Percentiles rank a stretch among this genome's conserved stretches.
phyloP scores from a whole-genome alignment of 2,113 vertebrate genomes.

The Callaeas wilsoni region DNA sequence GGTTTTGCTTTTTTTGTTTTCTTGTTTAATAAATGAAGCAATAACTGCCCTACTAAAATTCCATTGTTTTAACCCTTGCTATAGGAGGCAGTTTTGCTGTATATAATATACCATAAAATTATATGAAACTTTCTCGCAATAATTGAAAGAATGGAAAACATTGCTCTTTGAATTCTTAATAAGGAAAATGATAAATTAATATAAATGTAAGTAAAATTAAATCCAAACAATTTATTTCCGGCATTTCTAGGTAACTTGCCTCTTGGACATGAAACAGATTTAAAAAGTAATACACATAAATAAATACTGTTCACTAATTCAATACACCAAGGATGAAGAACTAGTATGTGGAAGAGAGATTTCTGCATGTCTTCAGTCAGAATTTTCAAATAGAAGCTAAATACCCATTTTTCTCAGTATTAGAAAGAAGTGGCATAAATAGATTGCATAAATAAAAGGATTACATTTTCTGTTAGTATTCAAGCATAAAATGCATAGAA shows the following conservation, averaged over 20 bases:
- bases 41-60: not conserved
- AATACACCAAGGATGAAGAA: not conserved
- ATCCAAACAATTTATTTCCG: not conserved
- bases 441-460: not conserved
- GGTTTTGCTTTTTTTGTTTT: not conserved
- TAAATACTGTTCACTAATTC: not conserved
- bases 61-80: not conserved
- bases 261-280: not conserved
- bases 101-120: not conserved
- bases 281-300: not conserved
- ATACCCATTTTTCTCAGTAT: not conserved
- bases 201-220: not conserved
- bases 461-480: not conserved
- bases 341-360: not conserved
- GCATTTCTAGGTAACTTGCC: not conserved
- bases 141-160: not conserved
- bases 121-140: not conserved
- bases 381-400: not conserved
- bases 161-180: not conserved
- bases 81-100: not conserved
- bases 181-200: not conserved
- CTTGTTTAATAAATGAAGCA: not conserved
- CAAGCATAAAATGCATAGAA: not conserved
- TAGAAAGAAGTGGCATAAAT: not conserved
- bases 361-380: not conserved